Evolutionary conservation across 2,113 vertebrate genomes (phyloP).

Genomic region (Oncorhynchus kisutch): DNA sequence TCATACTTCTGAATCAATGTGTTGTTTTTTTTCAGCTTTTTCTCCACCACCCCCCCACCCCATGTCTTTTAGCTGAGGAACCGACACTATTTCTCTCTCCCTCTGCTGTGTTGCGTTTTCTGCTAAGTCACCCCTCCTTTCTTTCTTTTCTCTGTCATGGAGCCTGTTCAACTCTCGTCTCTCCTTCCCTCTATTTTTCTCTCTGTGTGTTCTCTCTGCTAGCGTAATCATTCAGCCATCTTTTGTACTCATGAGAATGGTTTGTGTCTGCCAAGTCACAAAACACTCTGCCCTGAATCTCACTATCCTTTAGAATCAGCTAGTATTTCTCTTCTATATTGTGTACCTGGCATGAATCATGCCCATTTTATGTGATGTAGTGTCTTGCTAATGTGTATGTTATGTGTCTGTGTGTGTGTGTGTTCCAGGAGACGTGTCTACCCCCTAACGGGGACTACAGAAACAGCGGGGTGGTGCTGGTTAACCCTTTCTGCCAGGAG

Average conservation of each 20-base stretch:
- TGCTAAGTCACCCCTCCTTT: constrained; percentile 48
- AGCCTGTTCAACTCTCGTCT: neutral
- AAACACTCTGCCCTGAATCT: neutral
- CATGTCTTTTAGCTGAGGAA: neutral
- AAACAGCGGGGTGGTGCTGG: constrained; percentile 91
- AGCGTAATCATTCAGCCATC: constrained; percentile 28
- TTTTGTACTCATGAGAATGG: constrained; percentile 21
- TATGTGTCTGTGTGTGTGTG: neutral
- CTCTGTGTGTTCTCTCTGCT: neutral
- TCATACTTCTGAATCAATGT: too few species aligned
- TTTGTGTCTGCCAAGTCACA: neutral
- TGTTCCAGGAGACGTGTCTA: constrained; percentile 85
- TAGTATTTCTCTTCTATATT: constrained; percentile 4
- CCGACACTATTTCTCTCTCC: constrained; percentile 2
- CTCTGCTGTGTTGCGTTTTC: constrained; percentile 33
- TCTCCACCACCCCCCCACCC: neutral
- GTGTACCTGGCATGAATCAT: neutral
- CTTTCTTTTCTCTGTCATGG: neutral
- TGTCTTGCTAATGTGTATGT: neutral
- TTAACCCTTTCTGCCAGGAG: constrained; percentile 99
- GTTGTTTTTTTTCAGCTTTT: too few species aligned
- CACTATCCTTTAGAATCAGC: neutral
- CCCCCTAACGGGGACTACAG: constrained; percentile 94
- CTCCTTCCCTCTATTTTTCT: neutral
- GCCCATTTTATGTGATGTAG: neutral